Evolutionary conservation across 2,797 vertebrate species (phyloP).

Genomic region (Pterois miles): DNA sequence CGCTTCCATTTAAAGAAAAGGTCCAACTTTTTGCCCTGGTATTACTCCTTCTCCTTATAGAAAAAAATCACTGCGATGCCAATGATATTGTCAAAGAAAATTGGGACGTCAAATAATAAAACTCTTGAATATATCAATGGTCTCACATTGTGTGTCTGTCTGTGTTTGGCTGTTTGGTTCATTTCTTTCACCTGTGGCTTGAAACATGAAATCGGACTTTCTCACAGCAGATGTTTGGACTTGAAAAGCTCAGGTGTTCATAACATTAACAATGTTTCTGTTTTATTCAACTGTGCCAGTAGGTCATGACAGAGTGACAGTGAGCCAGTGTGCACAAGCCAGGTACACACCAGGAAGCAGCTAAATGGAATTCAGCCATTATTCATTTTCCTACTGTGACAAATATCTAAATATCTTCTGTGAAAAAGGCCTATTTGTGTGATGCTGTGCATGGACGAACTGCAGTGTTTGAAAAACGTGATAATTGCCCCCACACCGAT

Average conservation of each 20-base stretch:
- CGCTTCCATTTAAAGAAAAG: conserved; percentile 68
- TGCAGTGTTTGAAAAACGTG: not conserved
- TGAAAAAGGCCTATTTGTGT: not conserved
- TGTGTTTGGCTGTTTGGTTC: not conserved
- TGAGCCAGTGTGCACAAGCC: not conserved
- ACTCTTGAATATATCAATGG: conserved; percentile 77
- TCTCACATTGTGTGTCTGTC: conserved; percentile 18
- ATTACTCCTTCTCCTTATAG: conserved; percentile 73
- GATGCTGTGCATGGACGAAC: not conserved
- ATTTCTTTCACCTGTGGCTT: not conserved
- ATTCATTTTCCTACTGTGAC: too few species aligned
- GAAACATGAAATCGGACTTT: not conserved
- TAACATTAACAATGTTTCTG: too few species aligned
- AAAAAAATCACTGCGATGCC: conserved; percentile 76
- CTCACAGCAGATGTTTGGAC: too few species aligned
- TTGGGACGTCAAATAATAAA: conserved; percentile 80
- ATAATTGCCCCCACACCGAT: not conserved
- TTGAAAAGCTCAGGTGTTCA: too few species aligned
- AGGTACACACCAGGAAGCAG: too few species aligned
- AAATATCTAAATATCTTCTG: too few species aligned
- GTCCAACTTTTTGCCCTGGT: conserved; percentile 70
- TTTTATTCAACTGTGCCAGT: too few species aligned
- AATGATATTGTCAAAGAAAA: conserved; percentile 78
- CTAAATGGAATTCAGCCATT: too few species aligned
- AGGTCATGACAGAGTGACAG: too few species aligned